Evolutionary conservation across 2,113 vertebrate species (phyloP).

Genomic region (Patagioenas fasciata): DNA sequence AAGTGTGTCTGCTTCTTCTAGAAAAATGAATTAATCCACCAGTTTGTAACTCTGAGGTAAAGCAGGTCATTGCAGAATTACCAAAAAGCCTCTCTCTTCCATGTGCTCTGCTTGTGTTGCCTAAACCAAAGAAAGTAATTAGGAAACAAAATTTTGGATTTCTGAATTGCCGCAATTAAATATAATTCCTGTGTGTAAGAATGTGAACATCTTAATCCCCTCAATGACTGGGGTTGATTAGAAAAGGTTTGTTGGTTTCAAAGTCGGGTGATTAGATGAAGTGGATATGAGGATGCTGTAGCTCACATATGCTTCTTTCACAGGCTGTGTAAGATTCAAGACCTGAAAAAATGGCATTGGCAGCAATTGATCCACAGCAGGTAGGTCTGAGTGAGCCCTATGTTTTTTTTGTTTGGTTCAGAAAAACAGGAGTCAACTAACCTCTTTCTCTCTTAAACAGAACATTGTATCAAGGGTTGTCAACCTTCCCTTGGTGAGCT

Average conservation of each 20-base stretch:
- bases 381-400: slow-evolving; percentile 33
- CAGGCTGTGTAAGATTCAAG: slow-evolving; percentile 29
- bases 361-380: slow-evolving; percentile 64
- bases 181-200: not conserved
- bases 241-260: not conserved
- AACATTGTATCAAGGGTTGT: slow-evolving; percentile 79
- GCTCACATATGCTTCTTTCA: not conserved
- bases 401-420: not conserved
- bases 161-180: not conserved
- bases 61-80: too few species aligned
- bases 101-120: not conserved
- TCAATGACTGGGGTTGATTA: not conserved
- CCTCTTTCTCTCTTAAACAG: slow-evolving; percentile 41
- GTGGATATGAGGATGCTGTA: not conserved
- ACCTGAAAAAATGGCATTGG: slow-evolving; percentile 68
- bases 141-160: not conserved
- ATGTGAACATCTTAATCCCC: not conserved
- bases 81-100: accelerated
- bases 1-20: not conserved
- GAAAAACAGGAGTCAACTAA: not conserved
- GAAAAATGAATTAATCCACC: not conserved
- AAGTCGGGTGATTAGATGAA: not conserved
- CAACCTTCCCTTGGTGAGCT: slow-evolving; percentile 83
- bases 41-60: not conserved
- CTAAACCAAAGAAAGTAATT: not conserved